Conservation (phyloP, 2,797 vertebrate genomes). For the Anguilla anguilla region DNA sequence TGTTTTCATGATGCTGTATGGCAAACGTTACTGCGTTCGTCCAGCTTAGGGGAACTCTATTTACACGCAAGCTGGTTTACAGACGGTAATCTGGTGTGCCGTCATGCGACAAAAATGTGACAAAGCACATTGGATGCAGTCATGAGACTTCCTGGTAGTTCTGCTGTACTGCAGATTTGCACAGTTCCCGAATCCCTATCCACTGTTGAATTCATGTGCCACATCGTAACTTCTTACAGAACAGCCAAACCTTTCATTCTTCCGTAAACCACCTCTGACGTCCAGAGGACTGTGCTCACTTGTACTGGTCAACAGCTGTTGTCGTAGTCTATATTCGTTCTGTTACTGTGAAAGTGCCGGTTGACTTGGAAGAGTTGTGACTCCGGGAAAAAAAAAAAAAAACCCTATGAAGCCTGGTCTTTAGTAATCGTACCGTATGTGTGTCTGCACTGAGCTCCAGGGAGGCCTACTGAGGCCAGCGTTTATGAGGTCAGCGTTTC, state of each 20-base stretch:
- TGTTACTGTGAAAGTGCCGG: constrained; percentile 10
- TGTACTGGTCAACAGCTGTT: neutral
- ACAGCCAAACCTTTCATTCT: neutral
- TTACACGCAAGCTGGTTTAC: neutral
- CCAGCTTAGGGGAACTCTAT: neutral
- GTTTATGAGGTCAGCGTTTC: neutral
- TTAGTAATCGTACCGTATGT: neutral
- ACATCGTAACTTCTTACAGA: neutral
- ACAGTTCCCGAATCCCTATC: neutral
- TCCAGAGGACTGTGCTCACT: neutral
- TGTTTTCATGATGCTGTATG: neutral
- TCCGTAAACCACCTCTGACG: neutral
- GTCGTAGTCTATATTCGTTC: neutral
- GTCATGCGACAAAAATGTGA: neutral
- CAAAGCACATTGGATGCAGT: neutral
- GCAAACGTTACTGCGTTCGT: neutral
- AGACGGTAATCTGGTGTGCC: neutral
- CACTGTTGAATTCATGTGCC: neutral
- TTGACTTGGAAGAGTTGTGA: neutral
- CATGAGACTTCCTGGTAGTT: neutral
- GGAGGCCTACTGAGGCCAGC: neutral
- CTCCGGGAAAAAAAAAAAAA: neutral
- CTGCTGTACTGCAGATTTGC: neutral
- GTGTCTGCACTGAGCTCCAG: neutral
- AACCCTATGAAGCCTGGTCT: neutral